Conservation (phyloP, 2,113 vertebrate species). For the Zosterops japonicus region DNA sequence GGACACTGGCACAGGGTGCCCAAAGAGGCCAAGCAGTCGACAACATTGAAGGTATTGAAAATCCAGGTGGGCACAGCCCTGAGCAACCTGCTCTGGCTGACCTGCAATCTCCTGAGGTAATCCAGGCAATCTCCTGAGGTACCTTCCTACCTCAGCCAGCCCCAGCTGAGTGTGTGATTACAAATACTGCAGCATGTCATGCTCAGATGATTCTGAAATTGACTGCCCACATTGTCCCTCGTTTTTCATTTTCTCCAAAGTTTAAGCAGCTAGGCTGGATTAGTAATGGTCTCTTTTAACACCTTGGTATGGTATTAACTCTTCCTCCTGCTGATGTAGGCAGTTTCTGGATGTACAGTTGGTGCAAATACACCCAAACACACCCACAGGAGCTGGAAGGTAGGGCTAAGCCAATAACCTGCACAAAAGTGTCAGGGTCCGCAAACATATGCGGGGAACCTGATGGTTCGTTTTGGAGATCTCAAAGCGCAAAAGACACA, state of each 20-base stretch:
- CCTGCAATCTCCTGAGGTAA: background rate
- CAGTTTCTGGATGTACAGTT: background rate
- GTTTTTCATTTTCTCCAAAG: background rate
- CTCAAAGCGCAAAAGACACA: too few species aligned
- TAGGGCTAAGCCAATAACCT: background rate
- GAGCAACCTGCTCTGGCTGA: background rate
- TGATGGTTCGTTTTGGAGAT: too few species aligned
- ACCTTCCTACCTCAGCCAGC: background rate
- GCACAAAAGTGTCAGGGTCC: background rate
- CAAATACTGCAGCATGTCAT: background rate
- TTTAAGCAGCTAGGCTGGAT: background rate
- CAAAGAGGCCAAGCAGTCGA: background rate
- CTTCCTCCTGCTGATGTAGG: background rate
- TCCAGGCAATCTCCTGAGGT: fast-evolving
- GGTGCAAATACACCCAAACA: background rate
- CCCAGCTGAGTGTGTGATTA: background rate
- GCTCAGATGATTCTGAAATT: background rate
- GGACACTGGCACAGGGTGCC: background rate
- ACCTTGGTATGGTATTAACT: background rate
- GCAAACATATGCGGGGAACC: too few species aligned
- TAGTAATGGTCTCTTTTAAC: background rate
- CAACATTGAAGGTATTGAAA: background rate
- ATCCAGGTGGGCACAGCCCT: background rate
- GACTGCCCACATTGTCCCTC: background rate
- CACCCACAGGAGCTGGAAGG: background rate